A percentile compares a stretch with the other conserved stretches of the same genome.
Conservation (phyloP, 2,797 vertebrate species). For the Hoplostethus atlanticus region DNA sequence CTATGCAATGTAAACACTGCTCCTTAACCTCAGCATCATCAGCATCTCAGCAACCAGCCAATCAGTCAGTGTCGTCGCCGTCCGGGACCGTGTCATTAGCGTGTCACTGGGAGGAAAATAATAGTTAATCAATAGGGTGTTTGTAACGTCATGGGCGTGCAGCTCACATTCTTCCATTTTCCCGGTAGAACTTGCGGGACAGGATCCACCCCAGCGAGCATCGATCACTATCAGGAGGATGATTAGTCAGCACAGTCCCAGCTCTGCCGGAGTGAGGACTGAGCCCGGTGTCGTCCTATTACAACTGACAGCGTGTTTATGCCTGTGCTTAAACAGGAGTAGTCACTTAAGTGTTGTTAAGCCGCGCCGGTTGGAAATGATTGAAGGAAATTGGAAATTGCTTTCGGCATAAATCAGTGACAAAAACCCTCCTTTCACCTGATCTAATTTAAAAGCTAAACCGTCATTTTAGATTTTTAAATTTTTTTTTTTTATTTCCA, state of each 20-base stretch:
- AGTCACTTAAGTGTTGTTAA: not conserved
- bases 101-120: conserved; percentile 75
- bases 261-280: conserved; percentile 68
- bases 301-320: conserved; percentile 1
- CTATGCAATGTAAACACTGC: not conserved
- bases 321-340: not conserved
- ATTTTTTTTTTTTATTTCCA: not conserved
- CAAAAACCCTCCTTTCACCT: not conserved
- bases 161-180: conserved; percentile 89
- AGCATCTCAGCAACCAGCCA: conserved; percentile 2
- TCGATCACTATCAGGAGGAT: conserved; percentile 89
- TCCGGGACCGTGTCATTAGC: conserved; percentile 26
- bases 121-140: conserved; percentile 89
- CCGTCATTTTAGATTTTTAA: not conserved
- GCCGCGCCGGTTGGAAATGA: not conserved
- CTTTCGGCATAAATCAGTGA: not conserved
- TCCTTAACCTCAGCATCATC: conserved; percentile 1
- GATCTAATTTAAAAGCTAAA: conserved; percentile 1
- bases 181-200: conserved; percentile 87
- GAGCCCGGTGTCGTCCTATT: not conserved
- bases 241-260: conserved; percentile 90
- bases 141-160: conserved; percentile 88
- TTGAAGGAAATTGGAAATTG: not conserved
- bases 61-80: conserved; percentile 13
- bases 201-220: conserved; percentile 88